Base-by-base conservation (phyloP, 2,113 vertebrate species). In the Coptodon rendalli region DNA sequence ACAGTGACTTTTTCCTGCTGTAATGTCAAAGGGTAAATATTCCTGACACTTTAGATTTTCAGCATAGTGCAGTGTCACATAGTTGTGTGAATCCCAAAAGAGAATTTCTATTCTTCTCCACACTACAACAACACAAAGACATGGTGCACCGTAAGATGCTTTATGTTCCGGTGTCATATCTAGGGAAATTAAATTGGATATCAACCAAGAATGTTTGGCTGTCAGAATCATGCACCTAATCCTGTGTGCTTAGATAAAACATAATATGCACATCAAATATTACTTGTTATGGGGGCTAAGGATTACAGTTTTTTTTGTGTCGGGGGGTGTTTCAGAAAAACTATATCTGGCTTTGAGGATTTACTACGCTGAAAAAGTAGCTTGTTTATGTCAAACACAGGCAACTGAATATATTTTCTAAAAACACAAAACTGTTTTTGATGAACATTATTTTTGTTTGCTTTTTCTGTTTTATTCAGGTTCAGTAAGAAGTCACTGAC, bases 391-490 rank as follows among this genome's bases (percentile, higher is more conserved):
- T 56, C 52, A 71, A 76, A 76, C 14, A 76, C 14, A 6, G 9
- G 40, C 40, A 48, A 19, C 40, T 76, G 68, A 29, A 76, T 11
- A 29, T 17, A 71, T 90, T 83, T 83, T 8, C 52, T 8, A 34
- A 81, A 34, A 81, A 83, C 54, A 29, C 36, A 78, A 29, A 76
- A 48, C 24, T 2, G 14, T 29, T 76, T 76, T 48, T 45, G 1
- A 76, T 56, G 17, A 81, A 16, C 14, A n/a, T 7, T 76, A 29
- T 86, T 91, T 81, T 45, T 63, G 38, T 56, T 59, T n/a, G 36
- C 27, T 73, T 57, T 81, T 85, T 52, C 83, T 87, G 8, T 82
- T 91, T 87, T 90, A 88, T 89, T 88, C 84, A 79, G 31, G 50
- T 88, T 82, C 29, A 61, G 61, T 79, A 29, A 61, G 22, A 78